These are phyloP conservation scores for chimpanzee (Pan troglodytes) DNA, from an alignment of 2,113 vertebrate genomes.

Conservation along the genomic window DNA sequence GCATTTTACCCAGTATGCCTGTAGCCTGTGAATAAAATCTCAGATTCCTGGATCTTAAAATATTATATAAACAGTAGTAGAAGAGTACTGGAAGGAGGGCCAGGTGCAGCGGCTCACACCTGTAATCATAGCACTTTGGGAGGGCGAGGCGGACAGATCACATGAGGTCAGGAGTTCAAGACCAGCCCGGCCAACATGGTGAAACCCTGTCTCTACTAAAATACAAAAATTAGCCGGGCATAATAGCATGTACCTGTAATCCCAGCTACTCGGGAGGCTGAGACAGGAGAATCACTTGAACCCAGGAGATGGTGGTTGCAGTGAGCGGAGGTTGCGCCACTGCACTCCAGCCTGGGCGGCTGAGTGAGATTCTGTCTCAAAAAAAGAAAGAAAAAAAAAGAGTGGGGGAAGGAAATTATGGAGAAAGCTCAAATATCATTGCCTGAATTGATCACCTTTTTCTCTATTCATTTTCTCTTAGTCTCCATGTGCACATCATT, in stretches of 20 bases:
- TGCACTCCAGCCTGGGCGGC: no score
- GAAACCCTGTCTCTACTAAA: no score
- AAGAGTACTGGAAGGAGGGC: not conserved
- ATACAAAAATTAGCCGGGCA: no score
- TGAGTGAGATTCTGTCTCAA: no score
- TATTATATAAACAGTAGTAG: not conserved
- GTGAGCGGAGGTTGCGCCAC: no score
- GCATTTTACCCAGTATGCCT: not conserved
- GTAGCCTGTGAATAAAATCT: not conserved
- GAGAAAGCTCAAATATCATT: not conserved
- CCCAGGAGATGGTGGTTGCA: no score
- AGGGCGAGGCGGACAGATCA: not conserved
- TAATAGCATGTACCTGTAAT: no score
- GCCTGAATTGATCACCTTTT: not conserved
- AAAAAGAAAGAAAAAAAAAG: not conserved
- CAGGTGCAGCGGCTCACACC: accelerated
- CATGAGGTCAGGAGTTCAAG: no score
- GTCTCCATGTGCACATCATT: not conserved
- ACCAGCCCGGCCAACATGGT: no score
- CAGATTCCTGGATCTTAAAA: not conserved
- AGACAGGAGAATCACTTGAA: no score
- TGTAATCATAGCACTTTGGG: no score
- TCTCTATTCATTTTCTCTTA: not conserved
- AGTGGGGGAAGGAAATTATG: not conserved
- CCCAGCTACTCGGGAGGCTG: no score